A percentile compares a stretch with the other conserved stretches of the same genome.
These are phyloP conservation scores for Melanocharis versteri DNA, from an alignment of 2,113 vertebrate genomes.

Conservation along the genomic window DNA sequence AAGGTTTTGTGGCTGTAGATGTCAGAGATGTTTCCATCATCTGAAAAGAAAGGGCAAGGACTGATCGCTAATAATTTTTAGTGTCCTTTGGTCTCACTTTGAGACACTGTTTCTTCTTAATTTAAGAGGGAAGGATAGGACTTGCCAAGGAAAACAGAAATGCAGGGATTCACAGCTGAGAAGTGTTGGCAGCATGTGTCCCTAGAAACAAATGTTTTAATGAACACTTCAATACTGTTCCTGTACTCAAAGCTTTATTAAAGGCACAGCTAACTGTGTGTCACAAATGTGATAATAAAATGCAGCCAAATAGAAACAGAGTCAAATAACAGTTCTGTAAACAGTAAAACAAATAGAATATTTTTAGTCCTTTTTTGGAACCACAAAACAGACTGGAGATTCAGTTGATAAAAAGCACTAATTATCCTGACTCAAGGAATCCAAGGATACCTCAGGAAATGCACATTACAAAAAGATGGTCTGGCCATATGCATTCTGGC, in stretches of 20 bases:
- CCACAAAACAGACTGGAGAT: neutral
- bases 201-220: slow-evolving; percentile 40
- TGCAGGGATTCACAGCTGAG: neutral
- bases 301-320: slow-evolving; percentile 21
- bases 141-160: neutral
- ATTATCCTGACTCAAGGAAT: neutral
- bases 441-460: neutral
- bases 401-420: slow-evolving; percentile 18
- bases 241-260: neutral
- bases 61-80: neutral
- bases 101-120: neutral
- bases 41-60: neutral
- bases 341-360: slow-evolving; percentile 1
- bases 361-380: slow-evolving; percentile 7
- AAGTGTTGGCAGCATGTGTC: neutral
- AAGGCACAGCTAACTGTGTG: neutral
- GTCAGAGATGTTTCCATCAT: neutral
- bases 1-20: neutral
- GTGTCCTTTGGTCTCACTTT: neutral
- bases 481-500: neutral
- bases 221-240: neutral
- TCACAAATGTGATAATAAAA: slow-evolving; percentile 5
- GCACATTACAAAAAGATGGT: neutral
- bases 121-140: neutral
- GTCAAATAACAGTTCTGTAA: neutral